Base-by-base conservation (phyloP, 2,888 invertebrate species). In the Apocheima hispidaria region DNA sequence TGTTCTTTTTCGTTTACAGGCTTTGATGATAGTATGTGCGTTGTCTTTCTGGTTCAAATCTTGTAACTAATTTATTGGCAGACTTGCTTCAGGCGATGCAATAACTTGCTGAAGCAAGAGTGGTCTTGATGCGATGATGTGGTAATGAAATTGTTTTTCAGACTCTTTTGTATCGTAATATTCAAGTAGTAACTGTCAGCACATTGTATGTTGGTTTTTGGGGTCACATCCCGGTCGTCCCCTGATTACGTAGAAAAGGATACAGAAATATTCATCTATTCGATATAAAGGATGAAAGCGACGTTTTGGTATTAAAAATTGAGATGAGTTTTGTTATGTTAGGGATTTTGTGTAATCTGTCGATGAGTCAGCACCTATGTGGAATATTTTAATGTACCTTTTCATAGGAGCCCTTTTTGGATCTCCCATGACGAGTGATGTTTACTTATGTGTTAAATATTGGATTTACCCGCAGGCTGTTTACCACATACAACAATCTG, bases 231-330 rank as follows among this genome's bases (percentile, higher is more conserved):
- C 60, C 52, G 43, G 10, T 48, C 57, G 58, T 43, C 53, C 51
- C 60, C 63, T 57, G 65, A 65, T 68, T 65, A 54, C 53, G 44
- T 28, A 16, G 53, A 54, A 57, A 54, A 43, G 66, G 57, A 62
- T 61, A 59, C 53, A 64, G 60, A 64, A 53, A 59, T 57, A 36
- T 62, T 55, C 58, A 58, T 68, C 58, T 60, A 55, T 60, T 48
- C 41, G 46, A 53, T 49, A 44, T 44, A 44, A 58, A 38, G 55
- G 59, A 60, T 60, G 55, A 60, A 65, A 58, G 57, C 49, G 46
- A 36, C 30, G 23, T 48, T 50, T 51, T 43, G 48, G 48, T 35
- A 57, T 57, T 57, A 57, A 53, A 60, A 60, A 50, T 53, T 55
- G 50, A 44, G 60, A 16, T 23, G 46, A 46, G 20, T 60, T 44